A percentile compares a stretch with the other conserved stretches of the same genome.
phyloP scores from a whole-genome alignment of 2,888 invertebrate species.

The Cacoxenus indagator region DNA sequence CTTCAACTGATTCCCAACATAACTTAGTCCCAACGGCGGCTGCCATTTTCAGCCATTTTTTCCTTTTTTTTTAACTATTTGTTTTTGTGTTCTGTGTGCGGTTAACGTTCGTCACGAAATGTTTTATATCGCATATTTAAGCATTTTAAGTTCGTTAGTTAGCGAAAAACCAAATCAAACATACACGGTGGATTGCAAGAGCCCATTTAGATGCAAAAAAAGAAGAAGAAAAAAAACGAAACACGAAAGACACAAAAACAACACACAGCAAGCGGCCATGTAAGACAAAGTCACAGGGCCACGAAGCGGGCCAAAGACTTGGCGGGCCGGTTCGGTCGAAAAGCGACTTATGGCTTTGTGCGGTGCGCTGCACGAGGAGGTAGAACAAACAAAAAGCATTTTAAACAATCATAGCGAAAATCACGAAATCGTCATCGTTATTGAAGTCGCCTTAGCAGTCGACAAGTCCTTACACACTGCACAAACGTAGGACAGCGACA shows the following conservation, averaged over 20 bases:
- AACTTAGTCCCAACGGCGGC: background rate
- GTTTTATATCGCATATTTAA: constrained; percentile 57
- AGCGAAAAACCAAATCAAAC: constrained; percentile 27
- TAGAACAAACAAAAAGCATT: constrained; percentile 33
- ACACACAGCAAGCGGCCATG: constrained; percentile 31
- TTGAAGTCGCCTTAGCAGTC: background rate
- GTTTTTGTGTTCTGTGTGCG: background rate
- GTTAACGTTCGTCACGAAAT: constrained; percentile 49
- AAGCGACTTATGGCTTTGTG: background rate
- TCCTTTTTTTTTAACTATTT: background rate
- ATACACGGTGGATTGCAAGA: background rate
- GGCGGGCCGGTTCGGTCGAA: background rate
- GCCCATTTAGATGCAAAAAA: constrained; percentile 24
- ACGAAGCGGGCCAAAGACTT: constrained; percentile 25
- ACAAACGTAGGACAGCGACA: constrained; percentile 10
- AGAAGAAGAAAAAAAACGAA: constrained; percentile 23
- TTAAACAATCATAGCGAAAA: constrained; percentile 56
- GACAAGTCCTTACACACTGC: constrained; percentile 9
- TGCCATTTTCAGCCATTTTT: background rate
- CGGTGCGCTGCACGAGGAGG: background rate
- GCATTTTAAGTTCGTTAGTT: constrained; percentile 55
- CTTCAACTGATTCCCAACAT: constrained; percentile 16
- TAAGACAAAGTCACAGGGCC: constrained; percentile 17
- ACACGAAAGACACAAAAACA: constrained; percentile 21
- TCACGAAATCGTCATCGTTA: constrained; percentile 5